Evolutionary conservation across 2,797 vertebrate genomes (phyloP), one percentile per base, ranked within the genome.

Genomic region (Parauchenoglanis ngamensis): DNA sequence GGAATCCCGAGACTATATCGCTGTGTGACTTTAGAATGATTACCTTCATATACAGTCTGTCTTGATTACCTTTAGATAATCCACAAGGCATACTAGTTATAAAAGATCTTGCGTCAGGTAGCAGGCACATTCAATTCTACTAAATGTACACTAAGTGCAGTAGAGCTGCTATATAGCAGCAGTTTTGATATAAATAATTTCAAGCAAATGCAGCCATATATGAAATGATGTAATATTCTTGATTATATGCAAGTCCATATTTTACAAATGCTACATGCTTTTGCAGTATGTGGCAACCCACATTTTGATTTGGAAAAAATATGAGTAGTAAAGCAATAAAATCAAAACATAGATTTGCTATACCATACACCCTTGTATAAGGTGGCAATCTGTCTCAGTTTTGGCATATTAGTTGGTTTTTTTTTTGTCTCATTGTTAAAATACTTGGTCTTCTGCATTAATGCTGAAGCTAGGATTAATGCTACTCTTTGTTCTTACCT

Each of bases 401-500:
- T 63, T 61, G 15, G 7, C 52, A 21, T n/a, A 72, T 52, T 78
- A 70, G 52, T 56, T 35, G 31, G 35, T 35, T 35, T 77, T 79
- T 54, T 76, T 78, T 77, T 72, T 61, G 56, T 44, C 31, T 13
- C 44, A 54, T 59, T 68, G 6, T 25, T 63, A 46, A 49, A 25
- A 46, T 31, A 40, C 44, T 31, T 21, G 28, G 57, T 59, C 35
- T 67, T 86, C 44, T 65, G 31, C 49, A 57, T 72, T 77, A 56
- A 77, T 83, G 73, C 73, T 25, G 31, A 52, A 86, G 57, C 82
- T 79, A 83, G 40, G 85, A 82, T 76, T 88, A 83, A 78, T 87
- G 90, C 90, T 90, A 87, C 86, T 93, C 89, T 86, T 80, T 87
- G 90, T 92, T 91, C 89, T 92, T 90, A 94, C 94, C 94, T 94